Conservation (phyloP, 2,797 vertebrate genomes). For the Sebastolobus alascanus region DNA sequence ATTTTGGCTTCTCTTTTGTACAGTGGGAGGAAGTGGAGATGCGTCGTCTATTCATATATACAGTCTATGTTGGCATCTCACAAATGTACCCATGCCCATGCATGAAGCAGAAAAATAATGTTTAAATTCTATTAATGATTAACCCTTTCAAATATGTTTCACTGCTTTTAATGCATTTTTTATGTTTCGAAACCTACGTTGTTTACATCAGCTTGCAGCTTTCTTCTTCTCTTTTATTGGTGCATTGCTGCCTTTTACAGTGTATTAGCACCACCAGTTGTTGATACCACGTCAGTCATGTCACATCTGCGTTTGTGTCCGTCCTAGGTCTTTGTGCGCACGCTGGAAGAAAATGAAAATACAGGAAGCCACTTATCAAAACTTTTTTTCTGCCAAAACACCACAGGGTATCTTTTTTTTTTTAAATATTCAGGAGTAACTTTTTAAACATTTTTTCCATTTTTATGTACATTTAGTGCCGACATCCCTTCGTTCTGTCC, state of each 20-base stretch:
- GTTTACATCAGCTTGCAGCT: neutral
- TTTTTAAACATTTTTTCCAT: neutral
- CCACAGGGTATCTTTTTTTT: neutral
- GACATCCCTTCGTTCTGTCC: neutral
- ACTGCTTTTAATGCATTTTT: neutral
- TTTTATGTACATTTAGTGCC: neutral
- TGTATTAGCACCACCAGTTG: neutral
- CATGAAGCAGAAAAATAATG: neutral
- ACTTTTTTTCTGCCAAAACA: neutral
- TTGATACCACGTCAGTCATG: conserved; percentile 1
- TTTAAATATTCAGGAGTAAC: neutral
- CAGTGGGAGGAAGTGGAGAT: too few relatives aligned
- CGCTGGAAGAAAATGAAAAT: neutral
- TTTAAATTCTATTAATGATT: neutral
- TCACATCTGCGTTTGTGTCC: neutral
- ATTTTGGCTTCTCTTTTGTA: too few relatives aligned
- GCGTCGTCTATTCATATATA: accelerated
- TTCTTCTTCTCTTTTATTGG: neutral
- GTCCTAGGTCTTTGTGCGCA: neutral
- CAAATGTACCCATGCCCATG: too few relatives aligned
- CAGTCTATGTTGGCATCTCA: neutral
- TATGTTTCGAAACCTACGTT: neutral
- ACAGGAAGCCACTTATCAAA: neutral
- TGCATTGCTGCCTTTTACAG: neutral
- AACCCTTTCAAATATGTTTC: neutral